These are phyloP conservation scores for Champsocephalus gunnari DNA, from an alignment of 2,797 vertebrate genomes.

Conservation along the genomic window DNA sequence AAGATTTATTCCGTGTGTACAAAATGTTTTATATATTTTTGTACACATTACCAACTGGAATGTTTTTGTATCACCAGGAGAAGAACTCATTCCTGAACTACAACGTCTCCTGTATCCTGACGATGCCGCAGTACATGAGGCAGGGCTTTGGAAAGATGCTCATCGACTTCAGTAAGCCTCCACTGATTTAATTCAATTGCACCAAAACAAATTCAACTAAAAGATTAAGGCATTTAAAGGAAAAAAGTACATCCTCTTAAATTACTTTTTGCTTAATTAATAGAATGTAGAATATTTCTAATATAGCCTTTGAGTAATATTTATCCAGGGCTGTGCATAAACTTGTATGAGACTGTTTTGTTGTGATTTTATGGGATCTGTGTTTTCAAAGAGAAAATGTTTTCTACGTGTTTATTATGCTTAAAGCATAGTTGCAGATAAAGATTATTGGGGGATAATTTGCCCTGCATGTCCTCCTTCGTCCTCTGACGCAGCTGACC, in stretches of 20 bases:
- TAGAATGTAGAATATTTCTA: not conserved
- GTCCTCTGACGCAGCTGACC: no score
- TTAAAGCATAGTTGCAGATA: no score
- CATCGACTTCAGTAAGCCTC: slow-evolving; percentile 96
- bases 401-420: no score
- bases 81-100: slow-evolving; percentile 99
- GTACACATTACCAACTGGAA: not conserved
- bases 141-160: slow-evolving; percentile 99
- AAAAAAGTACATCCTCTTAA: not conserved
- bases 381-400: no score
- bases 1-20: not conserved
- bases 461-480: no score
- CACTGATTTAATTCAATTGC: not conserved
- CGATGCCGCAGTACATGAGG: slow-evolving; percentile 98
- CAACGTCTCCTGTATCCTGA: slow-evolving; percentile 97
- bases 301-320: not conserved
- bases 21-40: not conserved
- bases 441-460: no score
- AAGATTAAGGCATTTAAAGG: not conserved
- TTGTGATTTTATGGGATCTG: no score
- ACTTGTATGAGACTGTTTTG: no score
- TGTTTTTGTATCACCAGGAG: slow-evolving; percentile 81
- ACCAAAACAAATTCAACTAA: not conserved
- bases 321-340: not conserved
- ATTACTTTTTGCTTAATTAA: not conserved